phyloP scores from a whole-genome alignment of 2,888 invertebrate species.

The Notodonta dromedarius region DNA sequence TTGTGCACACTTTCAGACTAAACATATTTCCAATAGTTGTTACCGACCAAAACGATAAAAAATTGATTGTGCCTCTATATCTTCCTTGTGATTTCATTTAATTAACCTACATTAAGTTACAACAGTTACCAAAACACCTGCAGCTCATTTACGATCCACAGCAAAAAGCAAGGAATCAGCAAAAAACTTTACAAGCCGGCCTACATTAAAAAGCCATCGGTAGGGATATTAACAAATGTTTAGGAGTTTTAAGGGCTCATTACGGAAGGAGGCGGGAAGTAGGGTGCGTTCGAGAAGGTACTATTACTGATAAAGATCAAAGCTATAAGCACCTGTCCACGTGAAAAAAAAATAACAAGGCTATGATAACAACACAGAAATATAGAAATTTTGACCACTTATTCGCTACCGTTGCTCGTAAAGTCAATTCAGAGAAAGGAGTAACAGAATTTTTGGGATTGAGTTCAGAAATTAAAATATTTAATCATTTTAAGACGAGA shows the following conservation, averaged over 20 bases:
- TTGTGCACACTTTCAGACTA: too few species aligned
- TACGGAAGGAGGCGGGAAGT: slow-evolving; percentile 46
- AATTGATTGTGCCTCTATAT: too few species aligned
- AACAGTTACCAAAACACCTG: slow-evolving; percentile 25
- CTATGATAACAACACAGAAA: neutral
- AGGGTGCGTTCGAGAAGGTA: slow-evolving; percentile 23
- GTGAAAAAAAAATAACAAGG: slow-evolving; percentile 2
- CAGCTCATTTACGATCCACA: slow-evolving; percentile 34
- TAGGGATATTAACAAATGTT: slow-evolving; percentile 71
- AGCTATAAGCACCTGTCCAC: slow-evolving; percentile 39
- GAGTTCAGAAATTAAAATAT: neutral
- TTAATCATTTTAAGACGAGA: neutral
- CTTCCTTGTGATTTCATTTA: slow-evolving; percentile 15
- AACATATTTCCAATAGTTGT: too few species aligned
- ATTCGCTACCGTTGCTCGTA: too few species aligned
- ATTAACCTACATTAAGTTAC: slow-evolving; percentile 19
- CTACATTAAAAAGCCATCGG: slow-evolving; percentile 73
- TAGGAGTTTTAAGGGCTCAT: slow-evolving; percentile 66
- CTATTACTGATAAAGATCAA: slow-evolving; percentile 42
- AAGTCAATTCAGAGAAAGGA: too few species aligned
- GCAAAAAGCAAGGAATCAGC: slow-evolving; percentile 35
- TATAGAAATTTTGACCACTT: too few species aligned
- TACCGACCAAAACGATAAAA: too few species aligned
- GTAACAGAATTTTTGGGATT: neutral
- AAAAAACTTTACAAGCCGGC: slow-evolving; percentile 45